Conservation (phyloP, 1,140 invertebrate species). For the Tetramorium parvispinum region DNA sequence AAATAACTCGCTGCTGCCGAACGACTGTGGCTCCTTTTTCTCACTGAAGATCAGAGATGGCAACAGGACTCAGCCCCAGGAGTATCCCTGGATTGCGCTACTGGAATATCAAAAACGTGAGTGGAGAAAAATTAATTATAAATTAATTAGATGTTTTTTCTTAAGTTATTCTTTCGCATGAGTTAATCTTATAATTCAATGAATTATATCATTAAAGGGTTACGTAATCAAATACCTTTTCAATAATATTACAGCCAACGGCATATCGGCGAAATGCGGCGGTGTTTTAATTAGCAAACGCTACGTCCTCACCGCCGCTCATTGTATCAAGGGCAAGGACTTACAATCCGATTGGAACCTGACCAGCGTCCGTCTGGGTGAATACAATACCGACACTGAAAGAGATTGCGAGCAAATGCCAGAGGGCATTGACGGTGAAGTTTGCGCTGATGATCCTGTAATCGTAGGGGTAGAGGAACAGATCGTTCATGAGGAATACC, state of each 20-base stretch:
- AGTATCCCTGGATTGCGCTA: conserved; percentile 91
- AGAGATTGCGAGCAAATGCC: conserved; percentile 86
- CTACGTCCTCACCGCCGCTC: conserved; percentile 93
- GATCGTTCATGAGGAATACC: conserved; percentile 90
- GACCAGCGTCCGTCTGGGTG: conserved; percentile 87
- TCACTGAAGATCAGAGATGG: conserved; percentile 86
- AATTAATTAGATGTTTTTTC: not conserved
- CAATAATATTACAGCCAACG: conserved; percentile 74
- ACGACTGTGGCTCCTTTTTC: conserved; percentile 78
- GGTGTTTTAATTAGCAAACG: conserved; percentile 89
- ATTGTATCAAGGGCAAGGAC: conserved; percentile 91
- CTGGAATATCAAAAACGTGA: conserved; percentile 87
- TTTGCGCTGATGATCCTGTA: conserved; percentile 86
- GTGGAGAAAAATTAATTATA: conserved; percentile 29
- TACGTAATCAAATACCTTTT: not conserved
- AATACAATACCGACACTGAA: conserved; percentile 87
- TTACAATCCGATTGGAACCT: conserved; percentile 85
- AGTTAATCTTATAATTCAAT: too few species aligned
- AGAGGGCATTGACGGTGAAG: conserved; percentile 70
- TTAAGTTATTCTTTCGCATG: too few species aligned
- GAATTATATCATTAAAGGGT: not conserved
- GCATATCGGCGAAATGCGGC: conserved; percentile 87
- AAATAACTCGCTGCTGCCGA: conserved; percentile 74
- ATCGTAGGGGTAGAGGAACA: conserved; percentile 88
- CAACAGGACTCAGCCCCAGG: conserved; percentile 87